Base-by-base conservation (phyloP, 1,140 invertebrate genomes). In the Teleopsis dalmanni region DNA sequence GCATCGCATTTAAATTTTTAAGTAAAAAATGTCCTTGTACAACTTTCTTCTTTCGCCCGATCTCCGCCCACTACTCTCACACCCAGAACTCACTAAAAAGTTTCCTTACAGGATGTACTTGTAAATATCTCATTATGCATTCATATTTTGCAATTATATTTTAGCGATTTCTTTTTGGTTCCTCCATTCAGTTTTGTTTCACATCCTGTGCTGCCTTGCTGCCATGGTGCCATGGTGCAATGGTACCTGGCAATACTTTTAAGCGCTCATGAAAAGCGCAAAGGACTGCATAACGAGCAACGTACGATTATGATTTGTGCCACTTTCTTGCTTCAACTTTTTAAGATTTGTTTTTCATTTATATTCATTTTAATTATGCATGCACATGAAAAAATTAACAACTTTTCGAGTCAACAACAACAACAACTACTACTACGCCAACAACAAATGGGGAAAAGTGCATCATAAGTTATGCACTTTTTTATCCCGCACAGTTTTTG, bases 281-380 rank as follows among this genome's bases (percentile, higher is more conserved):
- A 42, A 21, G n/a, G 29, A 42, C 22, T 42, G 40, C 3, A 14
- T 43, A 43, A 43, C 41, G 41, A 43, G 41, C 41, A 43, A 31
- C 26, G 31, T n/a, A n/a, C n/a, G n/a, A n/a, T n/a, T n/a, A n/a
- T 18, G 23, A 6, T 22, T 19, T 3, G 36, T 40, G 21, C 41
- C 40, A 10, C 18, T 21, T 31, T 43, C 41, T 43, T 43, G 25
- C 27, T 25, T 43, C 16, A 29, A 29, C 27, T 27, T 43, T 43
- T 43, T 27, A 5, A 21, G 41, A 13, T 43, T 43, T 40, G 18
- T 47, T 47, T 38, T 29, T 37, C 37, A 36, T 50, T 43, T 44
- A 29, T 46, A 51, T 51, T 46, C 43, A 47, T 51, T 51, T 51
- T 47, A 51, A 51, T 51, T 51, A 51, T 51, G 36, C 49, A 51